phyloP scores from a whole-genome alignment of 2,797 vertebrate genomes.

The Hyperoplus immaculatus region DNA sequence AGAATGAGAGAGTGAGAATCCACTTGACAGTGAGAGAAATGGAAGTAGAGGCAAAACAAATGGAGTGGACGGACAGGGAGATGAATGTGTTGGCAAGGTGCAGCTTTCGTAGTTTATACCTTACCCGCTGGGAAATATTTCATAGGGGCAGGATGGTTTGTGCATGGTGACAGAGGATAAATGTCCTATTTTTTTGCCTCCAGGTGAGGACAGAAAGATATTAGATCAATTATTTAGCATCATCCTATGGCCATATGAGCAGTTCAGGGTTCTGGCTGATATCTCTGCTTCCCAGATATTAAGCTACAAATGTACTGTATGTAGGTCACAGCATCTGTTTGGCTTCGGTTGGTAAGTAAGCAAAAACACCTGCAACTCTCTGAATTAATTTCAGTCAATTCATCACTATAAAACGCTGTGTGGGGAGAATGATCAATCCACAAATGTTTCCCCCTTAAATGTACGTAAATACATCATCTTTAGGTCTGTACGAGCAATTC shows the following conservation, averaged over 20 bases:
- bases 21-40: constrained; percentile 58
- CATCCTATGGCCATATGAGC: constrained; percentile 21
- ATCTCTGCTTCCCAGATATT: constrained; percentile 22
- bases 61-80: constrained; percentile 59
- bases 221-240: constrained; percentile 52
- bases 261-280: constrained; percentile 21
- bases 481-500: no score
- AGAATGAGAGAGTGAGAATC: constrained; percentile 39
- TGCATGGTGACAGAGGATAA: constrained; percentile 57
- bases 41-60: constrained; percentile 68
- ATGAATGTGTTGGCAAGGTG: constrained; percentile 62
- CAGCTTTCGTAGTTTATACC: constrained; percentile 69
- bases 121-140: constrained; percentile 68
- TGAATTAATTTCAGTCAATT: constrained; percentile 23
- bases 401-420: constrained; percentile 18
- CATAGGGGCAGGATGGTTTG: constrained; percentile 59
- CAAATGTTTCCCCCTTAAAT: no score
- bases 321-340: constrained; percentile 20
- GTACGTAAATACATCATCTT: no score
- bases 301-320: constrained; percentile 25
- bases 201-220: constrained; percentile 51
- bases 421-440: no score
- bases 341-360: constrained; percentile 35
- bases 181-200: constrained; percentile 40
- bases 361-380: constrained; percentile 24